Base-by-base conservation (phyloP, 2,888 invertebrate genomes). In the Stegophylla sp. region DNA sequence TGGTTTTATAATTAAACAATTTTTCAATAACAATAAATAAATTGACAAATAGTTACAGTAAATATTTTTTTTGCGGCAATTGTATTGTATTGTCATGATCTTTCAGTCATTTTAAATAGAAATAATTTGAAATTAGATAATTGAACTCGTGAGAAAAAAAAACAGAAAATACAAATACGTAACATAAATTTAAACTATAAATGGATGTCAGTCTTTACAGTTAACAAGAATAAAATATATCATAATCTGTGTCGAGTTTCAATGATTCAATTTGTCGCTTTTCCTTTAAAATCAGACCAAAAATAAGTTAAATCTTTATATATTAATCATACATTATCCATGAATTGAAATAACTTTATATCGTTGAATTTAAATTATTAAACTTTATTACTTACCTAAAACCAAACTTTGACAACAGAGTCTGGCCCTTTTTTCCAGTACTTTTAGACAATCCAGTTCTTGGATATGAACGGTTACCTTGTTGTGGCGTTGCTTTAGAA, bases 341-440 rank as follows among this genome's bases (percentile, higher is more conserved):
- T 28, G 9, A n/a, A n/a, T 56, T 56, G 41, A 41, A 45, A 72
- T 20, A 17, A 17, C 15, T 53, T 23, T 26, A 3, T 28, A 69
- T 12, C 45, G 12, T 15, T 12, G 43, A n/a, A 45, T 15, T n/a
- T 1, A 48, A 74, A 63, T 51, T 13, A 51, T 23, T 17, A 43
- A 53, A 23, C 12, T 0, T 34, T 34, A 34, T 34, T 7, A 41
- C 71, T 23, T 61, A 79, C 79, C 71, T 79, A 23, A 79, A 79
- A 45, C 79, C 79, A 51, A 79, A 79, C 48, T 79, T 79, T 3
- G 71, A 69, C 20, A 79, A 48, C 48, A 79, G 17, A 41, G 71
- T 51, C 12, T 79, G 79, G 26, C 51, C 28, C 0, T 20, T 61
- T 79, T 61, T 71, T 0, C 51, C 59, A 17, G 41, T 17, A 34